phyloP scores from a whole-genome alignment of 1,140 invertebrate genomes.

The Phortica variegata region DNA sequence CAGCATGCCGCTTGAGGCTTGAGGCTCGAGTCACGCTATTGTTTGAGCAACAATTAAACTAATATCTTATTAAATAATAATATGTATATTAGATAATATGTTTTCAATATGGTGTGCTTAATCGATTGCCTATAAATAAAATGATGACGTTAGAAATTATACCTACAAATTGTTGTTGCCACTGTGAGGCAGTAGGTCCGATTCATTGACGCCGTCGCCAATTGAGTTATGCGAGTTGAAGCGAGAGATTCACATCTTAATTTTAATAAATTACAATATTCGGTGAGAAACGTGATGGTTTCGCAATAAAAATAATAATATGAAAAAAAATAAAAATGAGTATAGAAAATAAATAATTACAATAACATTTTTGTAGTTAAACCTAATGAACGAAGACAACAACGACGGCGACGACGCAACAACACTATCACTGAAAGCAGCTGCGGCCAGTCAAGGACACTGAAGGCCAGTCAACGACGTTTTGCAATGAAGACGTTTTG shows the following conservation, averaged over 20 bases:
- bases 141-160: constrained; percentile 46
- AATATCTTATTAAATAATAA: constrained; percentile 33
- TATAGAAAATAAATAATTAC: constrained; percentile 28
- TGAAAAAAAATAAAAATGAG: constrained; percentile 1
- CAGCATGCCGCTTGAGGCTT: too few species aligned
- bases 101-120: constrained; percentile 37
- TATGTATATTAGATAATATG: constrained; percentile 38
- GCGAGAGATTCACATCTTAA: constrained; percentile 44
- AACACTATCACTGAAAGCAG: constrained; percentile 5
- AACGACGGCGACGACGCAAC: constrained; percentile 13
- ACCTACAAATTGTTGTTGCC: constrained; percentile 43
- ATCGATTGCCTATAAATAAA: constrained; percentile 49
- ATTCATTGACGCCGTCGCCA: not conserved
- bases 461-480: constrained; percentile 51
- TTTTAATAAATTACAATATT: constrained; percentile 53
- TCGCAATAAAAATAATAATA: constrained; percentile 20
- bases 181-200: constrained; percentile 6
- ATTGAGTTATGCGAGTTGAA: constrained; percentile 20
- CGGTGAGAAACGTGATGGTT: constrained; percentile 37
- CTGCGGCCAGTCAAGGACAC: constrained; percentile 41
- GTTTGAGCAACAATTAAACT: constrained; percentile 28
- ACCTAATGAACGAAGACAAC: constrained; percentile 16
- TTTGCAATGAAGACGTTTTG: constrained; percentile 12
- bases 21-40: too few species aligned
- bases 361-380: constrained; percentile 50